Percentiles rank a stretch among this genome's conserved stretches.
phyloP scores from a whole-genome alignment of 2,888 invertebrate species.

The Lomographa bimaculata region DNA sequence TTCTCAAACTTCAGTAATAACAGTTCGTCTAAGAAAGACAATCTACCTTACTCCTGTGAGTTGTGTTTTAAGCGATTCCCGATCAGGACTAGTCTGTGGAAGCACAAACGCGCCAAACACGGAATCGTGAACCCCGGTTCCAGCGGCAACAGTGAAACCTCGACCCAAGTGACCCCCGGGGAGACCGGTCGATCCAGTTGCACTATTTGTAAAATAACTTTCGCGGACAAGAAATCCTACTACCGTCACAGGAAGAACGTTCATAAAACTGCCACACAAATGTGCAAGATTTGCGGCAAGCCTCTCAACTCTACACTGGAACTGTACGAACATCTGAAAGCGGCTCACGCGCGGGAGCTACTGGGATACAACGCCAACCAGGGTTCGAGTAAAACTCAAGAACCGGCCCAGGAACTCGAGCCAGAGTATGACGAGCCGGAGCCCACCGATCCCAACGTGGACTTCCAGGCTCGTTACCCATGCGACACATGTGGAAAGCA shows the following conservation, averaged over 20 bases:
- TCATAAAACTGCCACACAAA: conserved; percentile 78
- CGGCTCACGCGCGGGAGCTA: conserved; percentile 82
- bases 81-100: conserved; percentile 72
- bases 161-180: conserved; percentile 36
- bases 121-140: conserved; percentile 65
- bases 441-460: conserved; percentile 61
- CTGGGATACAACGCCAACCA: conserved; percentile 74
- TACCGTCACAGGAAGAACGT: conserved; percentile 84
- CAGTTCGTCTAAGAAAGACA: conserved; percentile 49
- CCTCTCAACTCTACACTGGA: conserved; percentile 85
- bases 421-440: conserved; percentile 70
- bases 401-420: conserved; percentile 56
- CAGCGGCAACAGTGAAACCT: conserved; percentile 45
- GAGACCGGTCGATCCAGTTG: conserved; percentile 78
- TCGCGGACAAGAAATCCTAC: conserved; percentile 84
- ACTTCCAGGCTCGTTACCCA: conserved; percentile 78
- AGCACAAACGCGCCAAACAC: conserved; percentile 80
- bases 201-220: conserved; percentile 84
- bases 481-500: conserved; percentile 82
- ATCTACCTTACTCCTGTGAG: conserved; percentile 69
- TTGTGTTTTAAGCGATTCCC: conserved; percentile 76
- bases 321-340: conserved; percentile 84
- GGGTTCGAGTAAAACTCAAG: conserved; percentile 62
- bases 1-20: conserved; percentile 63
- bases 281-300: conserved; percentile 86